A percentile compares a stretch with the other conserved stretches of the same genome.
These are phyloP conservation scores for Podiceps cristatus DNA, from an alignment of 2,113 vertebrate genomes.

Conservation along the genomic window DNA sequence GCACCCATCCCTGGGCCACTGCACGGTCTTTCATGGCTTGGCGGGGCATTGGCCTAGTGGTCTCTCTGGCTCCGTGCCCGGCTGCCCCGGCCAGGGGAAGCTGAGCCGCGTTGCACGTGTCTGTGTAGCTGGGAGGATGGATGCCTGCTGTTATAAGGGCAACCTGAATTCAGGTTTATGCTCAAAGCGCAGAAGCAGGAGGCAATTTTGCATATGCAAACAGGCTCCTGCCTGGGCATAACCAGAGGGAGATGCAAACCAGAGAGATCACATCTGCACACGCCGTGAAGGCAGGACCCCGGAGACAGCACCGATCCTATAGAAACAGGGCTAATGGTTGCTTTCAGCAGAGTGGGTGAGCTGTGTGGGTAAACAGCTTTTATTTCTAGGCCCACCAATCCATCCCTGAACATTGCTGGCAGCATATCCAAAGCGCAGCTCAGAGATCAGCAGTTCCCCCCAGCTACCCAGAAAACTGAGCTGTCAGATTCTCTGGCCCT, in stretches of 20 bases:
- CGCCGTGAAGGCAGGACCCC: background rate
- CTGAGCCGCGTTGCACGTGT: accelerated
- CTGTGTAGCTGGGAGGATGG: background rate
- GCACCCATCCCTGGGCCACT: background rate
- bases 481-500: background rate
- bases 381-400: background rate
- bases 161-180: background rate
- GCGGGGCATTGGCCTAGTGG: accelerated
- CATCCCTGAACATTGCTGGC: background rate
- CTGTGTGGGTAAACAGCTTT: background rate
- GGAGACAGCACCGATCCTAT: background rate
- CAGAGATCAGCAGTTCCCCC: background rate
- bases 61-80: background rate
- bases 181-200: background rate
- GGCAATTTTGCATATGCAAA: background rate
- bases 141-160: background rate
- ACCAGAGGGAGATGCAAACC: background rate
- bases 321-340: background rate
- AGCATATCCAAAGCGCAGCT: background rate
- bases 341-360: background rate
- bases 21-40: accelerated
- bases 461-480: background rate
- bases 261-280: background rate
- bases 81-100: background rate
- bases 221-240: background rate